phyloP scores from a whole-genome alignment of 2,113 vertebrate genomes.

The Rhineura floridana region DNA sequence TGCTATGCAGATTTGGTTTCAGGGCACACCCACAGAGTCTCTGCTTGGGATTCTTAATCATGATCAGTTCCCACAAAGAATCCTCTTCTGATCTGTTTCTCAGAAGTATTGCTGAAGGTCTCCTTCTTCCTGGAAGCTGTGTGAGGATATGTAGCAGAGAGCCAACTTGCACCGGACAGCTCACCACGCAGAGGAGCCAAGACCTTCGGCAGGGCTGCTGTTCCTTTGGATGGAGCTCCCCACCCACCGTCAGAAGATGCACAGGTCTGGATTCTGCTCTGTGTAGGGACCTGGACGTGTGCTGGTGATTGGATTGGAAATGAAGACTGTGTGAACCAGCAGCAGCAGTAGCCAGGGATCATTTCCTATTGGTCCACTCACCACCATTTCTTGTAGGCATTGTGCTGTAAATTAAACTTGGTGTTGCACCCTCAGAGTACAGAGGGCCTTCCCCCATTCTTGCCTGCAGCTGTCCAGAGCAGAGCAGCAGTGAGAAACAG shows the following conservation, averaged over 20 bases:
- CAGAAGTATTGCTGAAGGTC: constrained; percentile 83
- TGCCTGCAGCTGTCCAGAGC: neutral
- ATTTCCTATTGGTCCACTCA: neutral
- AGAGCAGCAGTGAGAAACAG: neutral
- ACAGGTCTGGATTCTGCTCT: neutral
- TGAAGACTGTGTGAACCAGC: neutral
- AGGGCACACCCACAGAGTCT: neutral
- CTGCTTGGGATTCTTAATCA: neutral
- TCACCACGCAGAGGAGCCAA: too few species aligned
- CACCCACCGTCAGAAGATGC: neutral
- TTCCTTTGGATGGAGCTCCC: neutral
- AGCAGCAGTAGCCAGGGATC: neutral
- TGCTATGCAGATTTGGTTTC: neutral
- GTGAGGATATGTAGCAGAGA: constrained; percentile 12
- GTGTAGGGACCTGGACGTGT: neutral
- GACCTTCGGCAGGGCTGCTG: neutral
- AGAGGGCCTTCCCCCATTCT: neutral
- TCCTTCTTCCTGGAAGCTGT: constrained; percentile 83
- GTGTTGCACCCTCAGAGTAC: neutral
- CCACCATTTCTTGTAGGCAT: neutral
- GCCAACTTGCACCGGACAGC: neutral
- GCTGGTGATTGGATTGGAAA: neutral
- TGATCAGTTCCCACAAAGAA: neutral
- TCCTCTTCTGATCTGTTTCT: constrained; percentile 34
- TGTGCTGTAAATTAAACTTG: neutral